Evolutionary conservation across 1,140 invertebrate genomes (phyloP).

Genomic region (Apis cerana): DNA sequence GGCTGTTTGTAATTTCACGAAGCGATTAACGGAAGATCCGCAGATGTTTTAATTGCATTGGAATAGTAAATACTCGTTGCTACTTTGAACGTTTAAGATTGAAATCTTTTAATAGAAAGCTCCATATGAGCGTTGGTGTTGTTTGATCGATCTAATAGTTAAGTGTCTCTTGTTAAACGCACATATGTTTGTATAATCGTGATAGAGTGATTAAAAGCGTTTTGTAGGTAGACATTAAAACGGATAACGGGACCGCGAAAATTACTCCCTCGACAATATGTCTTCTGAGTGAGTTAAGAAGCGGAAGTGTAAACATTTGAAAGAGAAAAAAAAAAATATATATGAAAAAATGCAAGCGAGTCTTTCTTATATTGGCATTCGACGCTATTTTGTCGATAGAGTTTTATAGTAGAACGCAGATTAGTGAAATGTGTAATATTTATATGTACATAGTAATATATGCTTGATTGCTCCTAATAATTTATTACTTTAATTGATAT

Average conservation of each 20-base stretch:
- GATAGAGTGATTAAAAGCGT: constrained; percentile 20
- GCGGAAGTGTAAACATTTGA: constrained; percentile 30
- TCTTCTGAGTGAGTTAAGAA: neutral
- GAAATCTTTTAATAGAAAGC: constrained; percentile 50
- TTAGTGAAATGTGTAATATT: constrained; percentile 65
- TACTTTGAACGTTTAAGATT: constrained; percentile 49
- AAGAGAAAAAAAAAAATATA: neutral
- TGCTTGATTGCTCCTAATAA: constrained; percentile 61
- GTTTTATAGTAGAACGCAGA: constrained; percentile 53
- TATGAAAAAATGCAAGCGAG: constrained; percentile 29
- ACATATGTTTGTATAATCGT: constrained; percentile 57
- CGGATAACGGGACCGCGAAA: neutral
- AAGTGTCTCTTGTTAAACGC: constrained; percentile 53
- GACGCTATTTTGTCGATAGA: constrained; percentile 49
- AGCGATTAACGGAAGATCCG: constrained; percentile 20
- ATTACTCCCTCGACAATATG: constrained; percentile 17
- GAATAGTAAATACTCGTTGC: constrained; percentile 33
- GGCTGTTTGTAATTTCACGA: constrained; percentile 10
- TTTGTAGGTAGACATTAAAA: constrained; percentile 45
- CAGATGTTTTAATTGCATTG: constrained; percentile 31
- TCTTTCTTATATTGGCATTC: constrained; percentile 57
- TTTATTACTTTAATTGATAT: constrained; percentile 63
- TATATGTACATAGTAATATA: constrained; percentile 65
- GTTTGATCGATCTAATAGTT: constrained; percentile 51
- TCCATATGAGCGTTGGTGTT: constrained; percentile 51